A percentile compares a stretch with the other conserved stretches of the same genome.
These are phyloP conservation scores for Setipinna tenuifilis DNA, from an alignment of 2,797 vertebrate species.

Conservation along the genomic window DNA sequence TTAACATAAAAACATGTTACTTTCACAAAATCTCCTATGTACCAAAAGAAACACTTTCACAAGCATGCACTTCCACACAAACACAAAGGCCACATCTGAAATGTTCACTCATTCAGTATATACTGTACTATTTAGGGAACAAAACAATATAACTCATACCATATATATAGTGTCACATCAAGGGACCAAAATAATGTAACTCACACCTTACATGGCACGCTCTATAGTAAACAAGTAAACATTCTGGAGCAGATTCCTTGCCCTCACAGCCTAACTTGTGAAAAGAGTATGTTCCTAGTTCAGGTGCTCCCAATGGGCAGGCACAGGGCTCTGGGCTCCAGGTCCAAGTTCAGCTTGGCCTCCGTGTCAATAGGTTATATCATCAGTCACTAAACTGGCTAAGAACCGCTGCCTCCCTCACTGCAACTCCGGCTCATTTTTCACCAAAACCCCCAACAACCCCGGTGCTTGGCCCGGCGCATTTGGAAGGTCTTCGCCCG, in stretches of 20 bases:
- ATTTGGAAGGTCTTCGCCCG: neutral
- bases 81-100: neutral
- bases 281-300: neutral
- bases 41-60: neutral
- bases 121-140: no score
- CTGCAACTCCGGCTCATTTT: neutral
- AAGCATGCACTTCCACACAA: neutral
- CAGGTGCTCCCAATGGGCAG: neutral
- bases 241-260: no score
- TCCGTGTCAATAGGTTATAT: slow-evolving; percentile 3
- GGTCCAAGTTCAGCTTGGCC: neutral
- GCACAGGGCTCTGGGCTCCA: neutral
- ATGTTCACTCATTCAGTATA: no score
- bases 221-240: no score
- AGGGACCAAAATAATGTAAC: no score
- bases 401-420: neutral
- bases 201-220: no score
- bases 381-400: slow-evolving; percentile 8
- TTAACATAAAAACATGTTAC: neutral
- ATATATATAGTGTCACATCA: no score
- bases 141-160: no score
- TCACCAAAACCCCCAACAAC: neutral
- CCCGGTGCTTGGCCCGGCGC: neutral
- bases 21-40: neutral
- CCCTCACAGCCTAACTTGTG: neutral